These are phyloP conservation scores for Aurelia aurita complex sp. Pacific DNA, from an alignment of 30 jellyfish, hydroid and myxozoan species.

Conservation along the genomic window DNA sequence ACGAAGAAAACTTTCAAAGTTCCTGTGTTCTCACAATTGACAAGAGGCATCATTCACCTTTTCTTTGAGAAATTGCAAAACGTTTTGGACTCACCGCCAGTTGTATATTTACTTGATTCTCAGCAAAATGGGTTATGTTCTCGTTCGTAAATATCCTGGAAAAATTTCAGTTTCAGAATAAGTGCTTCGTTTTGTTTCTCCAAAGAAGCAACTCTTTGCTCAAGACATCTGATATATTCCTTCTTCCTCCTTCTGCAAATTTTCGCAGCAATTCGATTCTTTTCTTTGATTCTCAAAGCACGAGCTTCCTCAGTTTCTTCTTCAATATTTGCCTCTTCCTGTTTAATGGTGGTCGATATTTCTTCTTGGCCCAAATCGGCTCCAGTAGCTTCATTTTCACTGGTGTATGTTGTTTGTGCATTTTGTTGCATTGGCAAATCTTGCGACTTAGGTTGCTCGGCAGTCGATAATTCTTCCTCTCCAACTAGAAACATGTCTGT, in stretches of 20 bases:
- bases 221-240: slow-evolving; percentile 40
- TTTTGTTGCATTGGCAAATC: neutral
- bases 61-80: too few relatives aligned
- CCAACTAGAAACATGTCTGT: slow-evolving; percentile 34
- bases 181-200: slow-evolving; percentile 47
- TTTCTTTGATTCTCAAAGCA: slow-evolving; percentile 42
- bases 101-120: too few relatives aligned
- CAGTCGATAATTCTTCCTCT: slow-evolving; percentile 16
- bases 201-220: slow-evolving; percentile 35
- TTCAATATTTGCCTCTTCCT: neutral
- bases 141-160: slow-evolving; percentile 37
- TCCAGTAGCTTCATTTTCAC: neutral
- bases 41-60: too few relatives aligned
- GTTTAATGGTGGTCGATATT: neutral
- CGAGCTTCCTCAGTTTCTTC: slow-evolving; percentile 53
- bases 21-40: too few relatives aligned
- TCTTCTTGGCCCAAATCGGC: neutral
- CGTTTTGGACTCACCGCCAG: too few relatives aligned
- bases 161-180: slow-evolving; percentile 24
- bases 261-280: slow-evolving; percentile 54
- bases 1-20: too few relatives aligned
- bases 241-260: slow-evolving; percentile 48
- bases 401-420: neutral
- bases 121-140: slow-evolving; percentile 14
- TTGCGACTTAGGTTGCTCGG: neutral